phyloP scores from a whole-genome alignment of 2,888 invertebrate species.

The Selenia dentaria region DNA sequence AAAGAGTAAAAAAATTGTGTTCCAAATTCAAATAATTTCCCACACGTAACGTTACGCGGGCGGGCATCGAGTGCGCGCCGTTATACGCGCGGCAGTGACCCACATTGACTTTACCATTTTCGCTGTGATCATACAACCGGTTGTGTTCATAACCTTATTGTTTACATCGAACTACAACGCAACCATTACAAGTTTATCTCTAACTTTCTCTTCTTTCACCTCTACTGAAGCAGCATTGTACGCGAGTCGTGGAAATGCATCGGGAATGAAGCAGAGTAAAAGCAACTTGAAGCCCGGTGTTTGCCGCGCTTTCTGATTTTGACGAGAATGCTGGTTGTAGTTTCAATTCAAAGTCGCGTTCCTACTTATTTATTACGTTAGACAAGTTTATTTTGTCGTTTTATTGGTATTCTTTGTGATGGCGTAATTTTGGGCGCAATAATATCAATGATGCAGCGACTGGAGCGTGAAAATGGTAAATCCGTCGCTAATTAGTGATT shows the following conservation, averaged over 20 bases:
- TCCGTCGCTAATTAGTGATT: background rate
- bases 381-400: constrained; percentile 67
- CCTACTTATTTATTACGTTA: constrained; percentile 73
- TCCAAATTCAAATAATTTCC: constrained; percentile 84
- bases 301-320: constrained; percentile 82
- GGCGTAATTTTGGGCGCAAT: constrained; percentile 19
- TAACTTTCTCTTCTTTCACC: constrained; percentile 33
- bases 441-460: constrained; percentile 6
- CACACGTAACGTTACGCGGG: constrained; percentile 84
- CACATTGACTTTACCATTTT: constrained; percentile 67
- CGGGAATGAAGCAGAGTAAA: constrained; percentile 29
- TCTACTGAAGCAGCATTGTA: constrained; percentile 42
- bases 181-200: constrained; percentile 38
- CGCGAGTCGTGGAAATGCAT: constrained; percentile 7
- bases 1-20: constrained; percentile 71
- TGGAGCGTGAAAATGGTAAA: constrained; percentile 1
- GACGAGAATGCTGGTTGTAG: constrained; percentile 55
- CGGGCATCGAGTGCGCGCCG: constrained; percentile 79
- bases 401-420: constrained; percentile 43
- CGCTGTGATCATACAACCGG: constrained; percentile 57
- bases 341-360: constrained; percentile 77
- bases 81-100: constrained; percentile 83
- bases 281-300: constrained; percentile 40
- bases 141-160: constrained; percentile 72
- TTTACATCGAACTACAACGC: constrained; percentile 19